phyloP scores from a whole-genome alignment of 2,888 invertebrate species.

The Amphimallon solstitiale region DNA sequence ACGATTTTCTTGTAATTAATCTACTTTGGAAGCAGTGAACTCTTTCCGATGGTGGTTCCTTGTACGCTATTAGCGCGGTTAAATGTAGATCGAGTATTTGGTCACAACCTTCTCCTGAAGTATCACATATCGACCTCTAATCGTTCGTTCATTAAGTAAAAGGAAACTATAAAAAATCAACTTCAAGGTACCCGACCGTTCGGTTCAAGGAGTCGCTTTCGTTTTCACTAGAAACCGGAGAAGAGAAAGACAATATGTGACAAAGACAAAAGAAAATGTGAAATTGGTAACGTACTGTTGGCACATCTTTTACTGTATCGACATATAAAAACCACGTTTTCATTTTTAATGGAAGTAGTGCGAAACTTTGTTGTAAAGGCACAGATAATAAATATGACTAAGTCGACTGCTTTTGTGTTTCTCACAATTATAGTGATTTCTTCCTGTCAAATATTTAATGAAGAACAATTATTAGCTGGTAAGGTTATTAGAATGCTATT shows the following conservation, averaged over 20 bases:
- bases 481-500: slow-evolving; percentile 5
- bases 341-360: slow-evolving; percentile 22
- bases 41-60: no score
- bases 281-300: slow-evolving; percentile 20
- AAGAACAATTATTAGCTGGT: slow-evolving; percentile 7
- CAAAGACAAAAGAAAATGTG: slow-evolving; percentile 24
- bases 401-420: slow-evolving; percentile 16
- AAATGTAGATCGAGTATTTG: not conserved
- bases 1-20: no score
- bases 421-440: slow-evolving; percentile 14
- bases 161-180: slow-evolving; percentile 14
- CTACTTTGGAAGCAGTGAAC: no score
- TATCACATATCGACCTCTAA: slow-evolving; percentile 31
- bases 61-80: no score
- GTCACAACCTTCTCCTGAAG: slow-evolving; percentile 12
- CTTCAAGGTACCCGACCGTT: slow-evolving; percentile 26
- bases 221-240: slow-evolving; percentile 29
- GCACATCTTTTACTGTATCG: slow-evolving; percentile 27
- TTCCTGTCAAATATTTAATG: slow-evolving; percentile 7
- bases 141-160: slow-evolving; percentile 19
- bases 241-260: slow-evolving; percentile 24
- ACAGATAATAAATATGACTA: slow-evolving; percentile 16
- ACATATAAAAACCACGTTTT: slow-evolving; percentile 26
- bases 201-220: slow-evolving; percentile 32
- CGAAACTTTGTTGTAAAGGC: not conserved